Evolutionary conservation across 2,797 vertebrate species (phyloP), one percentile per base, ranked within the genome.

Genomic region (Enteromius thamalakanensis): DNA sequence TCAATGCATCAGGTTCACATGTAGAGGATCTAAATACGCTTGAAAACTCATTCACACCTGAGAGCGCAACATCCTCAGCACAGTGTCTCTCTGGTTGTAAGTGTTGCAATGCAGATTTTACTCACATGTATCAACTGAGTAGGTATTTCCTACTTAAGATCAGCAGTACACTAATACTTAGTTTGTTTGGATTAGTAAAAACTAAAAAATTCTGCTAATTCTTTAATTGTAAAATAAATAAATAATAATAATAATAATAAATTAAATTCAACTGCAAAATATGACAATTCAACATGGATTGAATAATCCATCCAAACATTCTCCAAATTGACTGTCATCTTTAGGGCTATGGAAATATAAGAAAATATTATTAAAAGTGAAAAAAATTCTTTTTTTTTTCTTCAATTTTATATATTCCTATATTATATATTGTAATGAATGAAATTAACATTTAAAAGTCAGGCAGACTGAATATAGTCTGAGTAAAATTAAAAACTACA

Each of bases 11-110:
- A 72, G 21, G 69, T 47, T 79, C 51, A 67, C 60, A 40, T 53
- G 45, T 53, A 29, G 29, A 47, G 15, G 42, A 65, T 81, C 45
- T 75, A 26, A 74, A 65, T 69, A 37, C 1, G 4, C 26, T 49
- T 83, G 55, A 83, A 84, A 76, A 75, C 55, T 47, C 29, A 76
- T 69, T 53, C 49, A 76, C 71, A 77, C 47, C 47, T 79, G 53
- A 82, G 62, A 32, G 10, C 26, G 32, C 45, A 67, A 42, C 71
- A 65, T 75, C 60, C 10, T 82, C 34, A n/a, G 23, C 32, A 37
- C 40, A 64, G 55, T 60, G 10, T 29, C 37, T 76, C 21, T 76
- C 34, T 64, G 37, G 29, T 19, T 64, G 40, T 67, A 23, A 17
- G 62, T 32, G 29, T 67, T 79, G 62, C 60, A 51, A 45, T 32